Conservation (phyloP, 2,113 vertebrate species). For the Eptesicus fuscus region DNA sequence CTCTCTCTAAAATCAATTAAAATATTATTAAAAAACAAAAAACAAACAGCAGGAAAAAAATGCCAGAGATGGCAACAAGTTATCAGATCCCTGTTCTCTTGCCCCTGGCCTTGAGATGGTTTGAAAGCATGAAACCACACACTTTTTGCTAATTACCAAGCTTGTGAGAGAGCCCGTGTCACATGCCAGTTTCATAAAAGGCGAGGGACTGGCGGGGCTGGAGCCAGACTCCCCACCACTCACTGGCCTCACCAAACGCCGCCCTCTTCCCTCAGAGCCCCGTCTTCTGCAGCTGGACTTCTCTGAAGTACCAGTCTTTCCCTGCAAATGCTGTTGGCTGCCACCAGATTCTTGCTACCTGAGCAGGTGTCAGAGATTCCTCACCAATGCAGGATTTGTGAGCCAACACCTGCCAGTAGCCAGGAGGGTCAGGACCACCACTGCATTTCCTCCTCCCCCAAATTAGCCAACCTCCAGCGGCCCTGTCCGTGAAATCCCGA, state of each 20-base stretch:
- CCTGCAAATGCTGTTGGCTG: neutral
- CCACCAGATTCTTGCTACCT: neutral
- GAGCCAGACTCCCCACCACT: neutral
- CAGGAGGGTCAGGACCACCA: neutral
- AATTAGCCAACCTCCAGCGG: neutral
- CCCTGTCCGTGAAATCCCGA: neutral
- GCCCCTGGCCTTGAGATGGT: neutral
- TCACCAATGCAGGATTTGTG: neutral
- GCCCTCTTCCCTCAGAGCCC: neutral
- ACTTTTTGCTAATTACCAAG: neutral
- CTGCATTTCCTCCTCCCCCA: neutral
- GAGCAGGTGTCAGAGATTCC: neutral
- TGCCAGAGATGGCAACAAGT: neutral
- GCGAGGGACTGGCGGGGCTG: neutral
- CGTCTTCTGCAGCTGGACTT: neutral
- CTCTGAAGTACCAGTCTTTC: neutral
- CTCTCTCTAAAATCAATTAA: neutral
- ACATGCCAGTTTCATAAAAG: neutral
- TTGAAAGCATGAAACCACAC: neutral
- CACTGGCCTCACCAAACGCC: rapidly evolving
- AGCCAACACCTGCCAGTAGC: neutral
- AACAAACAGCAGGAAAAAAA: neutral
- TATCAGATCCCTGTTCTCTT: neutral
- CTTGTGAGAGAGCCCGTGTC: neutral
- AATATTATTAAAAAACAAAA: neutral